These are phyloP conservation scores for Thereuonema tuberculata DNA, from an alignment of 1,140 invertebrate species.

Conservation along the genomic window DNA sequence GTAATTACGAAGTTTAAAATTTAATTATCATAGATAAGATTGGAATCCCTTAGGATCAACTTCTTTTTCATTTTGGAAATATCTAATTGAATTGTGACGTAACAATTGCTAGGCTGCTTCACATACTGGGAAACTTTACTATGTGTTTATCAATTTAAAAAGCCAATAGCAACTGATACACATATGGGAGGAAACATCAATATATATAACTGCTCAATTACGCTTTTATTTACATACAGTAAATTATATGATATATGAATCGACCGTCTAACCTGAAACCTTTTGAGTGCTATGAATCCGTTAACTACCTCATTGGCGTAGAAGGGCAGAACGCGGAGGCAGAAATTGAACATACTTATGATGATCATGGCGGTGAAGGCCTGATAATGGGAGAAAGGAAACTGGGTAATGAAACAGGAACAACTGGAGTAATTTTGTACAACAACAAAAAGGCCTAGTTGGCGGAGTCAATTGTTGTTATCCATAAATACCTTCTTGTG, in stretches of 20 bases:
- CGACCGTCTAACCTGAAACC: constrained; percentile 28
- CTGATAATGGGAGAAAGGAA: constrained; percentile 19
- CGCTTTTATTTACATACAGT: not conserved
- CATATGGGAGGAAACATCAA: not conserved
- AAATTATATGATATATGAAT: not conserved
- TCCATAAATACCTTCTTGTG: too few relatives aligned
- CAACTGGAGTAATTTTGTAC: too few relatives aligned
- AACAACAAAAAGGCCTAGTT: too few relatives aligned
- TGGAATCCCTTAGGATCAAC: too few relatives aligned
- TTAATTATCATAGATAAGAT: too few relatives aligned
- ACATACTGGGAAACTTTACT: too few relatives aligned
- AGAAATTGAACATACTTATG: constrained; percentile 33
- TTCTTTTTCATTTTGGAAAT: too few relatives aligned
- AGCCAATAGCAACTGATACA: not conserved
- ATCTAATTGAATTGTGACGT: too few relatives aligned
- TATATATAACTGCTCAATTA: not conserved
- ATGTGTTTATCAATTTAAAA: not conserved
- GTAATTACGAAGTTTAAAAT: too few relatives aligned
- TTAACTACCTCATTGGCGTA: constrained; percentile 28
- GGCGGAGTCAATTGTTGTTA: too few relatives aligned
- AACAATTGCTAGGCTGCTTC: too few relatives aligned
- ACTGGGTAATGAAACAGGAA: too few relatives aligned
- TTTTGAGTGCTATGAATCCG: constrained; percentile 29
- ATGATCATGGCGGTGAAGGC: constrained; percentile 33
- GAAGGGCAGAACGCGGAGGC: constrained; percentile 30